Conservation (phyloP, 2,888 invertebrate species). For the Cordilura impudica region DNA sequence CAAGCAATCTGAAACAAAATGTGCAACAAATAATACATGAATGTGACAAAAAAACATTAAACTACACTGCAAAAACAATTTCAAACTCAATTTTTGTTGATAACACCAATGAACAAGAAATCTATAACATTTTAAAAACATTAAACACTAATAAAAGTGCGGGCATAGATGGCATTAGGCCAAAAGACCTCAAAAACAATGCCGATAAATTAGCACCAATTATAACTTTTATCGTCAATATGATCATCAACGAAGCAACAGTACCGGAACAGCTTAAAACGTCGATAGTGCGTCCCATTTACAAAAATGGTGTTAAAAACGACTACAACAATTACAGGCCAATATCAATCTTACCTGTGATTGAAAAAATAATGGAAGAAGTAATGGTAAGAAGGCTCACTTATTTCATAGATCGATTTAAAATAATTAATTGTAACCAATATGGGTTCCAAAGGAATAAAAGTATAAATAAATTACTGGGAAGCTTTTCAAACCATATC, state of each 20-base stretch:
- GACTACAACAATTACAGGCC: not conserved
- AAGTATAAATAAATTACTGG: too few relatives aligned
- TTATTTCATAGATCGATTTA: too few relatives aligned
- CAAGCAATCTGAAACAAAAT: too few relatives aligned
- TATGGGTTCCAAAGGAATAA: too few relatives aligned
- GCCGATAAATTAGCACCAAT: not conserved
- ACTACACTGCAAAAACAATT: too few relatives aligned
- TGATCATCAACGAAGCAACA: not conserved
- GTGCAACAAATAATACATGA: too few relatives aligned
- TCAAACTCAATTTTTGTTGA: too few relatives aligned
- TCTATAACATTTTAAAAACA: not conserved
- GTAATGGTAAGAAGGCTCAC: too few relatives aligned
- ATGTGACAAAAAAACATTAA: not conserved
- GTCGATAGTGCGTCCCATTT: not conserved
- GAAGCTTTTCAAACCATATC: too few relatives aligned
- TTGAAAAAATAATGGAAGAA: too few relatives aligned
- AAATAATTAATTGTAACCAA: too few relatives aligned
- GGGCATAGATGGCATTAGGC: not conserved
- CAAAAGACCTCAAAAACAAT: slow-evolving; percentile 2
- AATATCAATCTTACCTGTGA: not conserved
- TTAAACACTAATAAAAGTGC: not conserved
- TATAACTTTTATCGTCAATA: not conserved
- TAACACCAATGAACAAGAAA: not conserved
- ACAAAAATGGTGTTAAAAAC: not conserved
- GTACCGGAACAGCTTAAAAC: too few relatives aligned